Evolutionary conservation across 2,113 vertebrate species (phyloP).

Genomic region (Gambusia holbrooki): DNA sequence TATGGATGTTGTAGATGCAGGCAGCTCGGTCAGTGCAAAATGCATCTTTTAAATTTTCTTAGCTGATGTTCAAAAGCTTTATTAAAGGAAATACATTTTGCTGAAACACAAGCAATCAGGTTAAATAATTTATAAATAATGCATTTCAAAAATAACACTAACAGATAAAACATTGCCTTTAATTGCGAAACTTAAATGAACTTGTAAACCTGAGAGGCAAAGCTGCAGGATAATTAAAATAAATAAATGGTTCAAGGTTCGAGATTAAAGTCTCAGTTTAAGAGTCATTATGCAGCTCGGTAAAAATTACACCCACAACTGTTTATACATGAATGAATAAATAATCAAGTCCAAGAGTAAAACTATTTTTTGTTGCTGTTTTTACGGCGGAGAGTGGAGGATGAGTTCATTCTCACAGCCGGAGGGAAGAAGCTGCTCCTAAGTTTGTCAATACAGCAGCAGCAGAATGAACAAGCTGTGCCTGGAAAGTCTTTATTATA

Average conservation of each 20-base stretch:
- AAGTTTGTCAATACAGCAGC: neutral
- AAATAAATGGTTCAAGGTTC: slow-evolving; percentile 6
- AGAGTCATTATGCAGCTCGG: neutral
- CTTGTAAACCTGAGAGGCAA: neutral
- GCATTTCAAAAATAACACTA: neutral
- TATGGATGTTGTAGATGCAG: neutral
- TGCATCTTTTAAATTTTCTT: neutral
- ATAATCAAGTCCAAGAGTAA: slow-evolving; percentile 2
- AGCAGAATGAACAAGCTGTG: neutral
- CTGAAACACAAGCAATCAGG: neutral
- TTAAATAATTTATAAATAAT: neutral
- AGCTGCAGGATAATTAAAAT: neutral
- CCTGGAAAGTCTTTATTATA: neutral
- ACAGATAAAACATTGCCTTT: neutral
- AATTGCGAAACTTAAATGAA: neutral
- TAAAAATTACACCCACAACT: neutral
- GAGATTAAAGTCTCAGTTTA: slow-evolving; percentile 6
- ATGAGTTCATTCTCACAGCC: slow-evolving; percentile 5
- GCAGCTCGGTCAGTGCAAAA: neutral
- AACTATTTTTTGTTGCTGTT: neutral
- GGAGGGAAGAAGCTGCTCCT: neutral
- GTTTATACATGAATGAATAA: slow-evolving; percentile 1
- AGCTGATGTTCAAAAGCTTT: neutral
- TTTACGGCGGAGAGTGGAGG: neutral
- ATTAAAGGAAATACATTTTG: neutral